A percentile compares a stretch with the other conserved stretches of the same genome.
Evolutionary conservation across 2,888 invertebrate genomes (phyloP).

Genomic region (Therioaphis trifolii): DNA sequence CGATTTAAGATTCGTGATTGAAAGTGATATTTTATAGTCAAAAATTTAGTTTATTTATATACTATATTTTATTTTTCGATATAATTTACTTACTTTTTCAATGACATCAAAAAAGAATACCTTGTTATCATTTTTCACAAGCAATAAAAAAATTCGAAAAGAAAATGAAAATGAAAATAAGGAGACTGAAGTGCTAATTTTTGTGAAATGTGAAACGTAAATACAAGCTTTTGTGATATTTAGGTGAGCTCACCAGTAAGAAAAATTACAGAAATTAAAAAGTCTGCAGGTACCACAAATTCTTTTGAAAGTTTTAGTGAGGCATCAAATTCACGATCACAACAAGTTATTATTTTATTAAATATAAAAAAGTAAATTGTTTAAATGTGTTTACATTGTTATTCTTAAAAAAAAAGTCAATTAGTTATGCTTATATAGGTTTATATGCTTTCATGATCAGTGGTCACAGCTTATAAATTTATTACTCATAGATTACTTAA

Average conservation of each 20-base stretch:
- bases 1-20: constrained; percentile 1
- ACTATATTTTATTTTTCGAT: neutral
- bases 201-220: constrained; percentile 6
- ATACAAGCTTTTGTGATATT: constrained; percentile 14
- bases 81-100: constrained; percentile 4
- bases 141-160: neutral
- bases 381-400: no score
- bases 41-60: neutral
- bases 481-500: no score
- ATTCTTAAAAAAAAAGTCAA: no score
- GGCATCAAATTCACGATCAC: constrained; percentile 11
- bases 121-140: no score
- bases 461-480: no score
- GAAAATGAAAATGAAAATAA: no score
- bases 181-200: no score
- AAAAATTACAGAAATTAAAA: neutral
- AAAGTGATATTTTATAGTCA: no score
- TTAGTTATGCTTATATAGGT: no score
- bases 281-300: constrained; percentile 7
- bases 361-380: neutral
- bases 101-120: no score
- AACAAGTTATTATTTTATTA: neutral
- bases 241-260: neutral
- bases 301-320: constrained; percentile 13
- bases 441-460: no score